Evolutionary conservation across 2,797 vertebrate species (phyloP).

Genomic region (Characodon lateralis): DNA sequence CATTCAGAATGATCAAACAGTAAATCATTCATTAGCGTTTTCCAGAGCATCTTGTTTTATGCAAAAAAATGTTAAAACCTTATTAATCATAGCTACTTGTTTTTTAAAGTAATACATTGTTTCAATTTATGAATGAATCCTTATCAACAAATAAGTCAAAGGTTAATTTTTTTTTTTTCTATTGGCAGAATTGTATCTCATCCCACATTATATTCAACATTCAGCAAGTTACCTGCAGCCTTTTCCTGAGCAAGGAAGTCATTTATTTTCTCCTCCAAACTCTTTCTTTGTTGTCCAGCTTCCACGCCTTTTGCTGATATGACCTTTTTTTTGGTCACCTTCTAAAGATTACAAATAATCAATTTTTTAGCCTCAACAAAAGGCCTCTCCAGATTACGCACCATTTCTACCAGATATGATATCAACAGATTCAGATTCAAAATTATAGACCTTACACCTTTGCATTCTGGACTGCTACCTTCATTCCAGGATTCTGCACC

Average conservation of each 20-base stretch:
- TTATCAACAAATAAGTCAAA: background rate
- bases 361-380: background rate
- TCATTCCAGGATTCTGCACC: slow-evolving; percentile 40
- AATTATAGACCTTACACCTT: slow-evolving; percentile 3
- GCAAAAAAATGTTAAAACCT: too few relatives aligned
- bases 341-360: slow-evolving; percentile 38
- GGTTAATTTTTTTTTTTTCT: background rate
- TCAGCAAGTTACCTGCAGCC: slow-evolving; percentile 75
- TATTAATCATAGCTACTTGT: background rate
- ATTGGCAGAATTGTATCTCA: slow-evolving; percentile 73
- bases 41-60: background rate
- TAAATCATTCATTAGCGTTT: too few relatives aligned
- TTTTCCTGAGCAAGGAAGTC: slow-evolving; percentile 64
- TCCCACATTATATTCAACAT: slow-evolving; percentile 80
- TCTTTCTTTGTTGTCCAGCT: slow-evolving; percentile 72
- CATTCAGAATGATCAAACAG: too few relatives aligned
- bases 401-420: background rate
- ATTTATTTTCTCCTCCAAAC: slow-evolving; percentile 84
- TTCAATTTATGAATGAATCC: background rate
- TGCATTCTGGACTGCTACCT: slow-evolving; percentile 56
- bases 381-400: background rate
- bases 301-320: slow-evolving; percentile 59
- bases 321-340: slow-evolving; percentile 72
- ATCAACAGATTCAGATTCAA: slow-evolving; percentile 4
- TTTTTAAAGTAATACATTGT: background rate